These are phyloP conservation scores for Prinia subflava DNA, from an alignment of 2,113 vertebrate species.

Conservation along the genomic window DNA sequence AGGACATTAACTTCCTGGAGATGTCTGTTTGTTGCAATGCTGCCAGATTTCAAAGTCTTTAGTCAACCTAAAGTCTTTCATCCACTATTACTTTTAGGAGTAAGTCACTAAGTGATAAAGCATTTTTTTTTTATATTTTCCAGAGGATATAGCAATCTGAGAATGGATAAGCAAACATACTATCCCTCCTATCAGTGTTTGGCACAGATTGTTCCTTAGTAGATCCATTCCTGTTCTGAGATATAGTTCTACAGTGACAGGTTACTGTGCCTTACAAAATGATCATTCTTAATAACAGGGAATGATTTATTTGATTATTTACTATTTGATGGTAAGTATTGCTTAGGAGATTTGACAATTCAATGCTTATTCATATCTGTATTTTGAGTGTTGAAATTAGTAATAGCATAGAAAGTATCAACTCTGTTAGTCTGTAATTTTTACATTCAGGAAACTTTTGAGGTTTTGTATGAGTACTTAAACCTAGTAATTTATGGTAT, in stretches of 20 bases:
- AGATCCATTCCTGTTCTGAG: not conserved
- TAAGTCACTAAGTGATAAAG: not conserved
- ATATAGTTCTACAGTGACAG: not conserved
- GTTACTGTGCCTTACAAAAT: not conserved
- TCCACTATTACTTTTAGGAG: not conserved
- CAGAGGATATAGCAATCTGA: not conserved
- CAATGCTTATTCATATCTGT: not conserved
- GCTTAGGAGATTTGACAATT: not conserved
- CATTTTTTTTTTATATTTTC: not conserved
- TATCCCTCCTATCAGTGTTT: not conserved
- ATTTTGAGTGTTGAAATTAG: not conserved
- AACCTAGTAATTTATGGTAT: not conserved
- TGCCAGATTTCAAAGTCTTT: not conserved
- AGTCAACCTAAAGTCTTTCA: not conserved
- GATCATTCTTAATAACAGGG: not conserved
- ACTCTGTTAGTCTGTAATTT: not conserved
- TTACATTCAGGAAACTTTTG: not conserved
- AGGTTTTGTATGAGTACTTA: not conserved
- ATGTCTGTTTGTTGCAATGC: not conserved
- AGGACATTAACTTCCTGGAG: slow-evolving; percentile 11
- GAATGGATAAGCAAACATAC: not conserved
- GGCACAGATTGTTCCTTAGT: not conserved
- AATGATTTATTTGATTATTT: not conserved
- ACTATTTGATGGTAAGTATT: not conserved
- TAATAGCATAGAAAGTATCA: not conserved